These are phyloP conservation scores for Lithophane semibrunnea DNA, from an alignment of 2,888 invertebrate genomes.

Conservation along the genomic window DNA sequence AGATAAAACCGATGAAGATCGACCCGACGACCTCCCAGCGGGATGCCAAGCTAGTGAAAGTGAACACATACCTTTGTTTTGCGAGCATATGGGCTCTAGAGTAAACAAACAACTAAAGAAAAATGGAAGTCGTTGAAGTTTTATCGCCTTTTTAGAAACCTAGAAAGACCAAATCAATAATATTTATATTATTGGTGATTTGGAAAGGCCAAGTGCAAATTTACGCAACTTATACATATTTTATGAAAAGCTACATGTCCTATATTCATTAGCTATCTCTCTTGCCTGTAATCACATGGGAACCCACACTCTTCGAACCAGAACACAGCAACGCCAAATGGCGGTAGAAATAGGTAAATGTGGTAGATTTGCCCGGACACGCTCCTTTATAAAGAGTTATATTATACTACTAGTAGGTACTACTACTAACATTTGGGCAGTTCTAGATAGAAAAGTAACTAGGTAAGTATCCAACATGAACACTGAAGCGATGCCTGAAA, in stretches of 20 bases:
- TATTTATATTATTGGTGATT: not conserved
- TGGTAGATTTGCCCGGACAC: not conserved
- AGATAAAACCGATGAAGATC: constrained; percentile 55
- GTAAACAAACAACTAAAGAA: constrained; percentile 46
- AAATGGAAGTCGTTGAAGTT: not conserved
- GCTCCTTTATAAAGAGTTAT: not conserved
- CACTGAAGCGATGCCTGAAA: constrained; percentile 19
- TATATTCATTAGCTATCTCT: not conserved
- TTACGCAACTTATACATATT: not conserved
- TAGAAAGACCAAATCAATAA: not conserved
- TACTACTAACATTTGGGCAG: not conserved
- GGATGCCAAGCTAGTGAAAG: constrained; percentile 62
- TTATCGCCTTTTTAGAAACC: constrained; percentile 3
- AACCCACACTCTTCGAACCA: not conserved
- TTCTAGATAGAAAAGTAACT: not conserved
- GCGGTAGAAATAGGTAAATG: not conserved
- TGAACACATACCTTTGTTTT: constrained; percentile 56
- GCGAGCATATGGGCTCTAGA: constrained; percentile 33
- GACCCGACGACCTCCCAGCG: constrained; percentile 57
- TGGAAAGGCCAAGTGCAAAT: not conserved
- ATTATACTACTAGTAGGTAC: not conserved
- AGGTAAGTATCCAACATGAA: not conserved
- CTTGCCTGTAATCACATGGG: not conserved
- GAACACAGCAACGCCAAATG: not conserved
- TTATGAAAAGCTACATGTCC: not conserved